Percentiles rank a stretch among this genome's conserved stretches.
phyloP scores from a whole-genome alignment of 2,113 vertebrate genomes.

The Puffinus mauretanicus region DNA sequence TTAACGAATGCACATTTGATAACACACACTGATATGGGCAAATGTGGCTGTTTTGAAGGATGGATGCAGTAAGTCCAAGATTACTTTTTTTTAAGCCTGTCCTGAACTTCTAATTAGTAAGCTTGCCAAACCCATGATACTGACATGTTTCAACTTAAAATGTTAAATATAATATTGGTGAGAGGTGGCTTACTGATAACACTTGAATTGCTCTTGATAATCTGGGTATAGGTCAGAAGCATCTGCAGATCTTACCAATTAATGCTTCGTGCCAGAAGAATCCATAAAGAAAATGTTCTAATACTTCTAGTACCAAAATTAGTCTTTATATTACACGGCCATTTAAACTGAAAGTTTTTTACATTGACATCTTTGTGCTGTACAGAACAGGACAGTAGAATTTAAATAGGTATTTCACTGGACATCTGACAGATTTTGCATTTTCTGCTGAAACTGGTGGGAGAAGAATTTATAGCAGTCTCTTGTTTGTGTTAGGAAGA shows the following conservation, averaged over 20 bases:
- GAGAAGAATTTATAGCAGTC: not conserved
- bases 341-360: not conserved
- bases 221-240: not conserved
- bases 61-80: not conserved
- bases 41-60: not conserved
- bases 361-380: not conserved
- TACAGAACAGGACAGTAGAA: not conserved
- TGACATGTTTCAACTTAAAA: not conserved
- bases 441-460: not conserved
- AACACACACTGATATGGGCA: rapidly evolving
- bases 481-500: not conserved
- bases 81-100: not conserved
- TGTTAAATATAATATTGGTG: not conserved
- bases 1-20: not conserved
- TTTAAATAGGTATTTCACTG: not conserved
- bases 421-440: not conserved
- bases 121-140: not conserved
- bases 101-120: not conserved
- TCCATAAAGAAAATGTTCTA: not conserved
- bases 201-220: not conserved
- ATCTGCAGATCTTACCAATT: not conserved
- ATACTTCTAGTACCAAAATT: not conserved
- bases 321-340: not conserved
- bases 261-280: not conserved
- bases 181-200: not conserved